phyloP scores from a whole-genome alignment of 2,888 invertebrate species.

The Eledone cirrhosa region DNA sequence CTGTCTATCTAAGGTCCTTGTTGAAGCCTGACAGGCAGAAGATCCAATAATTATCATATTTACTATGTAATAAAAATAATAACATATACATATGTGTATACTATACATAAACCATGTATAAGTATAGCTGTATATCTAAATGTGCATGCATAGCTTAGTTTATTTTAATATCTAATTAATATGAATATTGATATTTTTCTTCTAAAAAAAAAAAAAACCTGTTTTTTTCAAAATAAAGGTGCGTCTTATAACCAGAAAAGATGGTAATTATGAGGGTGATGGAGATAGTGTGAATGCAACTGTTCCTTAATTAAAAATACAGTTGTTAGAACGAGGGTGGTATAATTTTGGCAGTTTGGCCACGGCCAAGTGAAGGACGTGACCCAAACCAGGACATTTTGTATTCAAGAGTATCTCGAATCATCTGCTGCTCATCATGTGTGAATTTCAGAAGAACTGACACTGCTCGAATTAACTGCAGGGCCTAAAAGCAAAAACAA shows the following conservation, averaged over 20 bases:
- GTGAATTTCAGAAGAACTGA: constrained; percentile 84
- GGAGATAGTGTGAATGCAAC: not conserved
- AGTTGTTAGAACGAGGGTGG: constrained; percentile 57
- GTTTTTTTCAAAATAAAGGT: too few relatives aligned
- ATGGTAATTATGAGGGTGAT: constrained; percentile 10
- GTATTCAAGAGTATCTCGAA: constrained; percentile 82
- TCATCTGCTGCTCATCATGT: constrained; percentile 84
- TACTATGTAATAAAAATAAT: too few relatives aligned
- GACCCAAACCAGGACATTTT: constrained; percentile 79
- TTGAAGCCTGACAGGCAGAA: too few relatives aligned
- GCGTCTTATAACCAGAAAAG: not conserved
- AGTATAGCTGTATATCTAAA: too few relatives aligned
- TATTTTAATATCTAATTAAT: too few relatives aligned
- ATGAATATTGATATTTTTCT: too few relatives aligned
- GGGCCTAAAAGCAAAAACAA: constrained; percentile 74
- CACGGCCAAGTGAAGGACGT: constrained; percentile 66
- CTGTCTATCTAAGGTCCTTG: too few relatives aligned
- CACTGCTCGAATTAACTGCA: constrained; percentile 88
- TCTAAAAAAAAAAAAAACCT: too few relatives aligned
- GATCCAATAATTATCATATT: too few relatives aligned
- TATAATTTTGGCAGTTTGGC: constrained; percentile 60
- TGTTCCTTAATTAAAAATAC: not conserved
- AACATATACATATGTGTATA: too few relatives aligned
- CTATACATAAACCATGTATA: too few relatives aligned
- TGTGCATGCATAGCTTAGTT: not conserved